Evolutionary conservation across 2,113 vertebrate species (phyloP).

Genomic region (Campylomormyrus numenius): DNA sequence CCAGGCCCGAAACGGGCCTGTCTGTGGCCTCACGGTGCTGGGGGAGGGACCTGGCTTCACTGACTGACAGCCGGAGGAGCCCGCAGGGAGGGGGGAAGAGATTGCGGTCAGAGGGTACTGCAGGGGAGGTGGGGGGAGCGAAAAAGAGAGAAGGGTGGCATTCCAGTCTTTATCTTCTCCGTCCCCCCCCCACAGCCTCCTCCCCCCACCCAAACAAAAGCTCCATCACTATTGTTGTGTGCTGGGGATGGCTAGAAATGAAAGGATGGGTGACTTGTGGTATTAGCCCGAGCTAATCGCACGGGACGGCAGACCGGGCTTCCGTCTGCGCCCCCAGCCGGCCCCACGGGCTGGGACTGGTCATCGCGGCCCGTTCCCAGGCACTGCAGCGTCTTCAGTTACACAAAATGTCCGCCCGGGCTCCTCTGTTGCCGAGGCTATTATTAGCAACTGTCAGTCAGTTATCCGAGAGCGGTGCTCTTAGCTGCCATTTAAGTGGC

Average conservation of each 20-base stretch:
- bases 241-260: constrained; percentile 25
- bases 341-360: constrained; percentile 45
- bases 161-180: constrained; percentile 12
- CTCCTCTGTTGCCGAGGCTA: constrained; percentile 55
- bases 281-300: constrained; percentile 59
- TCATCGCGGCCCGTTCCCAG: constrained; percentile 52
- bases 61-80: not conserved
- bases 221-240: constrained; percentile 10
- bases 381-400: constrained; percentile 61
- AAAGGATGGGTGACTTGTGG: constrained; percentile 43
- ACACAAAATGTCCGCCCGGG: constrained; percentile 70
- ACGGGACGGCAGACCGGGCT: constrained; percentile 44
- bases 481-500: constrained; percentile 77
- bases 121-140: not conserved
- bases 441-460: constrained; percentile 80
- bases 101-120: not conserved
- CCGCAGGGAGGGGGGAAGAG: not conserved
- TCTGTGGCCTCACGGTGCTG: not conserved
- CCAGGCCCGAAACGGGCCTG: not conserved
- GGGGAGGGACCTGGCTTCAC: not conserved
- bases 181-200: not conserved
- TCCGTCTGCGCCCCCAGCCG: constrained; percentile 36
- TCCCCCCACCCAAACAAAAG: not conserved
- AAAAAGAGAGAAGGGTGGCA: not conserved
- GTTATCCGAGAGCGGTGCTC: constrained; percentile 79